phyloP scores from a whole-genome alignment of 2,113 vertebrate species.

The Cyrtonyx montezumae region DNA sequence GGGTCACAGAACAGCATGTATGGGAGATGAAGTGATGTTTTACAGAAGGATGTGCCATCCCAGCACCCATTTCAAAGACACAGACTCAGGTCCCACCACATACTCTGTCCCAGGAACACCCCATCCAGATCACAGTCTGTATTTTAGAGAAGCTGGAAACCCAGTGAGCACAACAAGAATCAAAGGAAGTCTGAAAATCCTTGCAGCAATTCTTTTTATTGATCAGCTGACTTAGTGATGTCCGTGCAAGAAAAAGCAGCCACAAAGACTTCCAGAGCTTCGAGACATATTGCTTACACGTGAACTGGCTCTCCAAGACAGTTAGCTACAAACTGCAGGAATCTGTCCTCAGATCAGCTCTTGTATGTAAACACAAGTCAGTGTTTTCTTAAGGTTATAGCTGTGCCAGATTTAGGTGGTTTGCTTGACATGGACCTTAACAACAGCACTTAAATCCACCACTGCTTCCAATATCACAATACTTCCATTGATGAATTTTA shows the following conservation, averaged over 20 bases:
- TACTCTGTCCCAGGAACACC: neutral
- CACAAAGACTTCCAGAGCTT: neutral
- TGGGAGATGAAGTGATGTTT: neutral
- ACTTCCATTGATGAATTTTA: neutral
- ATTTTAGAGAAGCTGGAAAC: neutral
- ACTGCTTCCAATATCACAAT: neutral
- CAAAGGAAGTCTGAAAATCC: neutral
- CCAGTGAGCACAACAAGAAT: neutral
- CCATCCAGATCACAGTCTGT: neutral
- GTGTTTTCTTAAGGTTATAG: neutral
- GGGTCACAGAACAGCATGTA: neutral
- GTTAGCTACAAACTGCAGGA: neutral
- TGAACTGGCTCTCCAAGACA: neutral
- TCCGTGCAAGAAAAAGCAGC: neutral
- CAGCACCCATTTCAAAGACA: accelerated
- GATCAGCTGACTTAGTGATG: neutral
- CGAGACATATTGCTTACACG: neutral
- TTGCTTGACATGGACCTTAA: neutral
- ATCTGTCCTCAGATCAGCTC: neutral
- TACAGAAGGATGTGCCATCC: neutral
- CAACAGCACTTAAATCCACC: neutral
- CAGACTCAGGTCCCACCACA: neutral
- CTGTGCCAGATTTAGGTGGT: neutral
- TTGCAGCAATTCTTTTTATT: neutral
- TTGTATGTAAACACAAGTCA: neutral